These are phyloP conservation scores for Lanistes nyassanus DNA, from an alignment of 1,140 invertebrate species.

Conservation along the genomic window DNA sequence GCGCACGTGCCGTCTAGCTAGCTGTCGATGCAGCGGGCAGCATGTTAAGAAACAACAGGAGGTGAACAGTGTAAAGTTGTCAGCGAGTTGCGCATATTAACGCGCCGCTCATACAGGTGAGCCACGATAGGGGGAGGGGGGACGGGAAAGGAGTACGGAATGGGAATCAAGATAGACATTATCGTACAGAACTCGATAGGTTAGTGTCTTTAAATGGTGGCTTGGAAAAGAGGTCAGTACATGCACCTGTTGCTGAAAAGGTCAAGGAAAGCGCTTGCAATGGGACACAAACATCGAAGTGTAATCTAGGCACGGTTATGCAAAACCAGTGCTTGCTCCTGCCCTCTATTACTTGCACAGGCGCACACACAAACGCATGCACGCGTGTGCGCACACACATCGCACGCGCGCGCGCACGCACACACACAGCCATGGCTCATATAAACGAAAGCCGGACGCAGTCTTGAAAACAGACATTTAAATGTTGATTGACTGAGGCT, in stretches of 20 bases:
- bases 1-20: too few species aligned
- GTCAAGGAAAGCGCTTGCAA: neutral
- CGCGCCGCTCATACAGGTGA: too few species aligned
- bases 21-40: too few species aligned
- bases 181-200: neutral
- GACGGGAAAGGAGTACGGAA: too few species aligned
- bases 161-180: neutral
- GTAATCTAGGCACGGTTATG: too few species aligned
- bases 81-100: too few species aligned
- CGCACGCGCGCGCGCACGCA: neutral
- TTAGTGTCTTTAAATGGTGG: neutral
- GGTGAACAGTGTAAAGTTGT: too few species aligned
- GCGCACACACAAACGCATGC: neutral
- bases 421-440: constrained; percentile 1
- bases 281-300: constrained; percentile 11
- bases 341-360: neutral
- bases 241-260: neutral
- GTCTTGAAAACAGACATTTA: neutral
- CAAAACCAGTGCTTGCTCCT: neutral
- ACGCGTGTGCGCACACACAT: neutral
- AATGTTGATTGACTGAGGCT: too few species aligned
- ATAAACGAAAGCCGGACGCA: neutral
- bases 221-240: neutral
- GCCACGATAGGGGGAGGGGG: too few species aligned
- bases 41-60: too few species aligned